Evolutionary conservation across 2,113 vertebrate genomes (phyloP).

Genomic region (Pseudois nayaur): DNA sequence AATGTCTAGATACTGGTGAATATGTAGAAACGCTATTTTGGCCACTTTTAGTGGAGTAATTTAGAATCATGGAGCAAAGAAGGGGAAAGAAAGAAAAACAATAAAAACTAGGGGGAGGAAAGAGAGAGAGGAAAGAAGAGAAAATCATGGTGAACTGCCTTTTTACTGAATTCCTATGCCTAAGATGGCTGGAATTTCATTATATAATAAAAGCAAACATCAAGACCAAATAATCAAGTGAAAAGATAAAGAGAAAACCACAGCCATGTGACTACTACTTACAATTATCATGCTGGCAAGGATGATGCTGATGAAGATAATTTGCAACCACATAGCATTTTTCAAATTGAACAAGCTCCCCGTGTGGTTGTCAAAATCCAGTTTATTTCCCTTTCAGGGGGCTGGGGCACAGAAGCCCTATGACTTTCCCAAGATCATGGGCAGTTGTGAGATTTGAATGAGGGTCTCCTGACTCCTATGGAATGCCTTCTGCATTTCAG

Average conservation of each 20-base stretch:
- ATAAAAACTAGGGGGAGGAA: not conserved
- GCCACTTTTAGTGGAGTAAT: not conserved
- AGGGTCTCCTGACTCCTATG: not conserved
- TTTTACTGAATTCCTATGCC: not conserved
- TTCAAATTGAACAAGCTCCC: not conserved
- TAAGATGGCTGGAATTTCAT: not conserved
- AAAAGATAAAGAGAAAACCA: not conserved
- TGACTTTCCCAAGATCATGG: not conserved
- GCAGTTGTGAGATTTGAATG: not conserved
- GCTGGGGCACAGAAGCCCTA: not conserved
- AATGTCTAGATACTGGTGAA: not conserved
- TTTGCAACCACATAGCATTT: not conserved
- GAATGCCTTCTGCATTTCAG: rapidly evolving
- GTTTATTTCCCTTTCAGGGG: not conserved
- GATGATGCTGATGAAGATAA: not conserved
- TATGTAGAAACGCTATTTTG: not conserved
- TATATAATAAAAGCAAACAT: not conserved
- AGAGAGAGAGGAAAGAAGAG: not conserved
- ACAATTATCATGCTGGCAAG: not conserved
- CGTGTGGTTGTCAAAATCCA: not conserved
- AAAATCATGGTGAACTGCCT: not conserved
- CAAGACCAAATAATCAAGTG: not conserved
- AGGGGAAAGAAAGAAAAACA: not conserved
- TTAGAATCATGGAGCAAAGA: not conserved
- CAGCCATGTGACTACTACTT: not conserved